A percentile compares a stretch with the other conserved stretches of the same genome.
Evolutionary conservation across 1,140 invertebrate genomes (phyloP).

Genomic region (Propsilocerus akamusi): DNA sequence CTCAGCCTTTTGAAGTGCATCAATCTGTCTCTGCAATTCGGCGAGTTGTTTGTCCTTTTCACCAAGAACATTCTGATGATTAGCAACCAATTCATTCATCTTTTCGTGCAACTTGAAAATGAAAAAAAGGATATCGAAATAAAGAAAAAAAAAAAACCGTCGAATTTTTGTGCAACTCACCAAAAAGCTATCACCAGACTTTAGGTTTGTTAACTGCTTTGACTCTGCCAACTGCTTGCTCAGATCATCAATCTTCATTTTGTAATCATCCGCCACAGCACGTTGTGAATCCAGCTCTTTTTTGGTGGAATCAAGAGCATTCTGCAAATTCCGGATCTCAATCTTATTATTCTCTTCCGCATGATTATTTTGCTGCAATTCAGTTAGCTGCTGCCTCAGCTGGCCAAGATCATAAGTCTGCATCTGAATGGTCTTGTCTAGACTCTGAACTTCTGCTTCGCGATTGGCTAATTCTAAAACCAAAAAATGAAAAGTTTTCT

Average conservation of each 20-base stretch:
- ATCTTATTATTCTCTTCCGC: conserved; percentile 14
- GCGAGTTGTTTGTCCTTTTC: conserved; percentile 15
- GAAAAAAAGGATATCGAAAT: neutral
- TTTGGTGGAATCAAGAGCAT: conserved; percentile 15
- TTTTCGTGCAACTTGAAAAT: conserved; percentile 11
- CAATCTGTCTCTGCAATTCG: conserved; percentile 12
- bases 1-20: conserved; percentile 15
- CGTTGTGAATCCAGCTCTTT: conserved; percentile 12
- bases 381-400: conserved; percentile 18
- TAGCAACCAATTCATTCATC: conserved; percentile 9
- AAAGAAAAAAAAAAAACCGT: neutral
- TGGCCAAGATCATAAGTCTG: conserved; percentile 13
- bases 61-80: conserved; percentile 6
- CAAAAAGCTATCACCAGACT: neutral
- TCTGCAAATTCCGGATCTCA: conserved; percentile 16
- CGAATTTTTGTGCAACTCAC: neutral
- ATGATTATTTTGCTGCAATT: conserved; percentile 7
- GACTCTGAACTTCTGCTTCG: conserved; percentile 15
- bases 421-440: conserved; percentile 15
- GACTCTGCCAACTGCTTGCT: conserved; percentile 10
- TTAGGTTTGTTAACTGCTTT: neutral
- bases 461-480: neutral
- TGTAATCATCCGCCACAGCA: conserved; percentile 7
- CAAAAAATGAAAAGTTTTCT: neutral
- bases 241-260: conserved; percentile 8